Conservation (phyloP, 2,797 vertebrate species). For the Darevskia nairensis region DNA sequence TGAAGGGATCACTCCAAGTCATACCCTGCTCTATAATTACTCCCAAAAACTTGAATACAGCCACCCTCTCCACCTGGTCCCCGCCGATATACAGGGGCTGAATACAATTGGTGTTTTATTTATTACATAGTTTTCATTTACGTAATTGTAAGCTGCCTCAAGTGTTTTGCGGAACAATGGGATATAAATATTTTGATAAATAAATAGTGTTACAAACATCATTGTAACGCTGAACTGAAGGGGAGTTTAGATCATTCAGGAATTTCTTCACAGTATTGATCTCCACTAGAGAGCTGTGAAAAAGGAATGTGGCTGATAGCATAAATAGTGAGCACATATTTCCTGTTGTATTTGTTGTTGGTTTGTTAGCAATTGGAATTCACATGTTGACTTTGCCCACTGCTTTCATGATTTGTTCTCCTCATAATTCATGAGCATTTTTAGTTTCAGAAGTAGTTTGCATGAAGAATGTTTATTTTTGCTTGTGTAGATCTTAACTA, state of each 20-base stretch:
- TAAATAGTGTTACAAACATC: neutral
- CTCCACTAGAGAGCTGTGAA: neutral
- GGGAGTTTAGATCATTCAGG: neutral
- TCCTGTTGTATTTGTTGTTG: neutral
- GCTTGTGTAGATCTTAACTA: constrained; percentile 4
- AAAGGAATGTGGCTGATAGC: neutral
- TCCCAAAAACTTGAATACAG: too few relatives aligned
- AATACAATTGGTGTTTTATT: neutral
- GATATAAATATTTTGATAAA: neutral
- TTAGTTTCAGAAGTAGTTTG: constrained; percentile 11
- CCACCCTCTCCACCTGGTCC: too few relatives aligned
- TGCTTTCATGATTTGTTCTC: constrained; percentile 17
- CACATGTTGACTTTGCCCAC: neutral
- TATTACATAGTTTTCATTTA: neutral
- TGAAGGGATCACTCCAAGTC: too few relatives aligned
- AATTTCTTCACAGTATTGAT: neutral
- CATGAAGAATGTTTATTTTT: neutral
- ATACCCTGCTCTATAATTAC: too few relatives aligned
- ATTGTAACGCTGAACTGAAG: neutral
- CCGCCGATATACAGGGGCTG: too few relatives aligned
- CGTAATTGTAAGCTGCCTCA: neutral
- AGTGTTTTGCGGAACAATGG: neutral
- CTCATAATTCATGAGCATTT: constrained; percentile 1
- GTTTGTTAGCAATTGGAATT: neutral
- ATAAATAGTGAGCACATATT: neutral